Base-by-base conservation (phyloP, 1,140 invertebrate genomes). In the Plectrocnemia conspersa region DNA sequence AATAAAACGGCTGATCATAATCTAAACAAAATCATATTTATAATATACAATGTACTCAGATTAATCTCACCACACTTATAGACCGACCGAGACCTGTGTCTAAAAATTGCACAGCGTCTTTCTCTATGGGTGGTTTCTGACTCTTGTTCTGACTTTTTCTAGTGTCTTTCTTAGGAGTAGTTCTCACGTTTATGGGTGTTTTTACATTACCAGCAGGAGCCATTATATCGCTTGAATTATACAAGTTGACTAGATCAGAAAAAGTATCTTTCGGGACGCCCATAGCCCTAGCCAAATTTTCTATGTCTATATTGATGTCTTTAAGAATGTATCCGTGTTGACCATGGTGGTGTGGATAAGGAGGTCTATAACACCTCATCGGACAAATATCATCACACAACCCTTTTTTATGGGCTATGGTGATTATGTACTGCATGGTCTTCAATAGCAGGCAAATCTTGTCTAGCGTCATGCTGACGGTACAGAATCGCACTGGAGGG, bases 361-460 rank as follows among this genome's bases (percentile, higher is more conserved):
- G 45, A 38, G 52, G 52, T 16, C 27, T 32, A 7, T 42, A 40
- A 1, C 59, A 61, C 1, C 45, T 42, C 32, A 54, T 52, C 2
- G 59, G 59, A 38, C 59, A 61, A 19, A 61, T 57, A 19, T 61
- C 59, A 3, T 46, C 47, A 24, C 59, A 61, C 3, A 61, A n/a
- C 9, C 29, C 29, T 36, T 61, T 61, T 46, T 58, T 57, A 24
- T 61, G 47, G 0, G 55, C 59, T 15, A 61, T 29, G 29, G 58
- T 48, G 5, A 61, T 24, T 1, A 61, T 42, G 36, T 61, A 61
- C 42, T 61, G 59, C 55, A 61, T 57, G 23, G 54, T 57, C 35
- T 61, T 61, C 19, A 61, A 23, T 4, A 61, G 11, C 32, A 55
- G 23, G 19, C 59, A 61, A 16, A 61, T 38, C 16, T 50, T 61